Evolutionary conservation across 2,888 invertebrate species (phyloP).

Genomic region (Incurvaria masculella): DNA sequence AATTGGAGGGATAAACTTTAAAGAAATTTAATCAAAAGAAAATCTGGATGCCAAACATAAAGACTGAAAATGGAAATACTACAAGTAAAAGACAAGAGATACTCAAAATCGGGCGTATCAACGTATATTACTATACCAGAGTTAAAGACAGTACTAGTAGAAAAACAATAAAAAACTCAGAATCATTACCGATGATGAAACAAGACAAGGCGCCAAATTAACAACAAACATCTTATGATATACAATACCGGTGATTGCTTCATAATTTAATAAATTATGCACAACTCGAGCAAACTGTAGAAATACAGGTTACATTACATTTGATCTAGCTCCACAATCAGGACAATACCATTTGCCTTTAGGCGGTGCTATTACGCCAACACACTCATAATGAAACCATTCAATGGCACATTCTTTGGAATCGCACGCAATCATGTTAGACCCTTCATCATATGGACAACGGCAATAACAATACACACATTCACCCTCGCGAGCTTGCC

Average conservation of each 20-base stretch:
- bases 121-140: too few relatives aligned
- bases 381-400: constrained; percentile 99
- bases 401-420: constrained; percentile 88
- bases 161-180: too few relatives aligned
- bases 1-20: too few relatives aligned
- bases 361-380: constrained; percentile 93
- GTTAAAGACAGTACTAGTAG: too few relatives aligned
- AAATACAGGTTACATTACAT: constrained; percentile 36
- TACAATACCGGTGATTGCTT: constrained; percentile 54
- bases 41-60: too few relatives aligned
- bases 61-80: too few relatives aligned
- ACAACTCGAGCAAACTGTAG: constrained; percentile 45
- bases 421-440: constrained; percentile 93
- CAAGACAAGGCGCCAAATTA: too few relatives aligned
- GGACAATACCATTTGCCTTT: constrained; percentile 99
- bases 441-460: constrained; percentile 89
- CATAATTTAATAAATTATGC: constrained; percentile 54
- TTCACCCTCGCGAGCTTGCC: constrained; percentile 59
- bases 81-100: too few relatives aligned
- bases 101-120: too few relatives aligned
- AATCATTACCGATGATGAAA: too few relatives aligned
- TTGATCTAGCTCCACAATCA: constrained; percentile 75
- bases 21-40: too few relatives aligned
- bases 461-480: constrained; percentile 87
- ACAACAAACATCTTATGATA: too few relatives aligned